phyloP scores from a whole-genome alignment of 1,140 invertebrate species.

The Trissolcus basalis region DNA sequence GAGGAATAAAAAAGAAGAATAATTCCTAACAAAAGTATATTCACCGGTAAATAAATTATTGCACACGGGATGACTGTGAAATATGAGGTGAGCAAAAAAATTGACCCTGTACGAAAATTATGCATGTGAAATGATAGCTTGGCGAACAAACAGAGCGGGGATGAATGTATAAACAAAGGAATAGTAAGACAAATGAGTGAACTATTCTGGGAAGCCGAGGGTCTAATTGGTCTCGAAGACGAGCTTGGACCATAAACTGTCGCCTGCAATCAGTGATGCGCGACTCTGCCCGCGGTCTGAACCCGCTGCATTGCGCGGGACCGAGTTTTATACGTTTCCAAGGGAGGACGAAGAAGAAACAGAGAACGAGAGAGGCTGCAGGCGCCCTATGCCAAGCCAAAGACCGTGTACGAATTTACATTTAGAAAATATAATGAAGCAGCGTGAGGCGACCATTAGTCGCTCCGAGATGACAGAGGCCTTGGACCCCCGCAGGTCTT shows the following conservation, averaged over 20 bases:
- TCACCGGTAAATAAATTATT: constrained; percentile 42
- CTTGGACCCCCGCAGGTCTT: constrained; percentile 75
- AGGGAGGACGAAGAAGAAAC: constrained; percentile 42
- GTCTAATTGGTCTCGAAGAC: constrained; percentile 73
- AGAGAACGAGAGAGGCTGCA: constrained; percentile 49
- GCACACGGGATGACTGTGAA: constrained; percentile 21
- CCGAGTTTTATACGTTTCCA: constrained; percentile 69
- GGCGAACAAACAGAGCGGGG: constrained; percentile 16
- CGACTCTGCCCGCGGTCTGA: constrained; percentile 68
- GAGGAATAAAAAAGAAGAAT: constrained; percentile 17
- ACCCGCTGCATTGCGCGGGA: constrained; percentile 41
- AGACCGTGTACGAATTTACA: constrained; percentile 76
- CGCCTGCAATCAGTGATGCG: constrained; percentile 74
- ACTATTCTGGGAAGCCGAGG: constrained; percentile 71
- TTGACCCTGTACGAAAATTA: constrained; percentile 32
- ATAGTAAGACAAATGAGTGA: constrained; percentile 51
- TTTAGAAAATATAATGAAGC: constrained; percentile 77
- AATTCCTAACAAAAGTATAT: constrained; percentile 41
- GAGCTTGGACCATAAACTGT: constrained; percentile 75
- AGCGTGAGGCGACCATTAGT: constrained; percentile 76
- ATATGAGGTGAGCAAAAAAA: constrained; percentile 45
- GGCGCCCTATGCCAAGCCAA: constrained; percentile 48
- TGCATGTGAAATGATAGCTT: constrained; percentile 48
- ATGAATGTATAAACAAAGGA: constrained; percentile 40
- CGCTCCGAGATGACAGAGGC: constrained; percentile 76